A percentile compares a stretch with the other conserved stretches of the same genome.
Evolutionary conservation across 2,797 vertebrate species (phyloP).

Genomic region (Liasis olivaceus): DNA sequence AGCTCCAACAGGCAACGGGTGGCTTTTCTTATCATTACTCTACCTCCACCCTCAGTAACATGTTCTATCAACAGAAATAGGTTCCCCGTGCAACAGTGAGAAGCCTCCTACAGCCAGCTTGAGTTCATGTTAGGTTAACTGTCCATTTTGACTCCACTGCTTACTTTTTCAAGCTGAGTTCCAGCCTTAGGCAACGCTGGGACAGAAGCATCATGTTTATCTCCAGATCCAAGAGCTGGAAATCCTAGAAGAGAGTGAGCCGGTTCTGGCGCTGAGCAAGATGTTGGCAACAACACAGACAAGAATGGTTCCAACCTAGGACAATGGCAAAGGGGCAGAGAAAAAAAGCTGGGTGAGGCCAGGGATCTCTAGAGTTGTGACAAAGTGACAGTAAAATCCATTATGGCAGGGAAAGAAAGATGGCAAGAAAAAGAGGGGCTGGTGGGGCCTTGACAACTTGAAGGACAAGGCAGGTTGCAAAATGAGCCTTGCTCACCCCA

Average conservation of each 20-base stretch:
- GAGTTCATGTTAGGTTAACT: neutral
- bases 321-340: neutral
- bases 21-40: neutral
- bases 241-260: conserved; percentile 50
- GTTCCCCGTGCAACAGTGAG: neutral
- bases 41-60: neutral
- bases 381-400: neutral
- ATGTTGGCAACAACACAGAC: conserved; percentile 62
- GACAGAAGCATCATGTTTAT: conserved; percentile 60
- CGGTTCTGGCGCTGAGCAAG: conserved; percentile 56
- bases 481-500: neutral
- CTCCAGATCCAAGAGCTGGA: conserved; percentile 59
- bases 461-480: neutral
- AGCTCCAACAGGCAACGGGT: no score
- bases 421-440: neutral
- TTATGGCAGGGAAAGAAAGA: neutral
- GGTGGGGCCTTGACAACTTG: neutral
- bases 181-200: conserved; percentile 56
- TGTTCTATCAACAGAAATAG: no score
- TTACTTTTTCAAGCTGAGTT: conserved; percentile 64
- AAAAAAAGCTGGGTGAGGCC: neutral
- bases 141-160: neutral
- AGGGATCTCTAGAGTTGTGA: neutral
- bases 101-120: neutral
- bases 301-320: conserved; percentile 64